Evolutionary conservation across 2,797 vertebrate genomes (phyloP).

Genomic region (Okamejei kenojei): DNA sequence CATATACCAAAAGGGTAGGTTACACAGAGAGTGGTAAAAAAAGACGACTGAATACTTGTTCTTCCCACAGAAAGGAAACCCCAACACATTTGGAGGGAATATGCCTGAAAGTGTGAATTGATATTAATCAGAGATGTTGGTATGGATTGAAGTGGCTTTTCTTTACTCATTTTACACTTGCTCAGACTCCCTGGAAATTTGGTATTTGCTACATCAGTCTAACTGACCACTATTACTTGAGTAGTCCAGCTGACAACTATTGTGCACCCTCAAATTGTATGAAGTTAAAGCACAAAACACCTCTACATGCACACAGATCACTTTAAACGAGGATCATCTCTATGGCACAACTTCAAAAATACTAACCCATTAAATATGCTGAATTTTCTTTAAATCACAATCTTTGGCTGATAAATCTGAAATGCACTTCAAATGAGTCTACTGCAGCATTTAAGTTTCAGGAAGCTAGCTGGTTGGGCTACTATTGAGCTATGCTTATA

Average conservation of each 20-base stretch:
- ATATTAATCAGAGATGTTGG: neutral
- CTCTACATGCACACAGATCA: neutral
- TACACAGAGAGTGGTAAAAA: no score
- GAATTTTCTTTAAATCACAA: conserved; percentile 3
- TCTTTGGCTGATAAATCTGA: conserved; percentile 19
- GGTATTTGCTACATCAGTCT: neutral
- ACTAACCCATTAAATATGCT: neutral
- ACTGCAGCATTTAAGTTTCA: neutral
- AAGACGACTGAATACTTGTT: no score
- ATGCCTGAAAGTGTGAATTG: no score
- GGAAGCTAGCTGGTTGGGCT: neutral
- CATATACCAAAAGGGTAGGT: neutral
- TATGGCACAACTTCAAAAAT: conserved; percentile 2
- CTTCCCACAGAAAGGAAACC: neutral
- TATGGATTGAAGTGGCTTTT: neutral
- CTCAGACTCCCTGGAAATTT: neutral
- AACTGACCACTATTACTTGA: neutral
- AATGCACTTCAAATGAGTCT: neutral
- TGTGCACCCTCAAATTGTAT: neutral
- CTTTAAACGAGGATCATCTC: conserved; percentile 1
- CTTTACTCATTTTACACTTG: neutral
- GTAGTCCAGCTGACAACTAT: neutral
- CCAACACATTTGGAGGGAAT: neutral
- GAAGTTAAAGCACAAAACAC: neutral
- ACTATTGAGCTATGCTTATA: neutral